Conservation (phyloP, 2,797 vertebrate genomes). For the Enteromius paludinosus region DNA sequence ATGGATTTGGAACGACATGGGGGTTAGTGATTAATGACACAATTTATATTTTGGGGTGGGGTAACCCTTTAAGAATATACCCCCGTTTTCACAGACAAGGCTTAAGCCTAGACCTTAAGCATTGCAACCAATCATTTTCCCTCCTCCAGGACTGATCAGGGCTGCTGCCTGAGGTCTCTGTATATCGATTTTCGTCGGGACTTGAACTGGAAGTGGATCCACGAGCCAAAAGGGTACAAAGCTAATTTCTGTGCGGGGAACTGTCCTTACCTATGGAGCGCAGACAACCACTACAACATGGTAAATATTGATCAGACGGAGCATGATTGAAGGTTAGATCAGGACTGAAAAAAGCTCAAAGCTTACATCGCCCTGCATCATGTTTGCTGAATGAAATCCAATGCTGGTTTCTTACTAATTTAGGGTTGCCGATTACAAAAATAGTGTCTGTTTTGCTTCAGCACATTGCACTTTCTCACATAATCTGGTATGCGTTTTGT, state of each 20-base stretch:
- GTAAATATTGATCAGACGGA: constrained; percentile 62
- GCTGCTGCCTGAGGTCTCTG: constrained; percentile 84
- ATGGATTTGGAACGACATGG: too few relatives aligned
- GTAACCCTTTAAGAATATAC: too few relatives aligned
- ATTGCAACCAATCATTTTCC: neutral
- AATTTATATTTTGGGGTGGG: too few relatives aligned
- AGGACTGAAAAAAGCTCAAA: neutral
- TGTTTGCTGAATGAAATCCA: neutral
- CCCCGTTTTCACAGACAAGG: too few relatives aligned
- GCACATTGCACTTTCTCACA: neutral
- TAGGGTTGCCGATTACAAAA: neutral
- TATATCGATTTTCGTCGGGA: constrained; percentile 86
- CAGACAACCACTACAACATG: constrained; percentile 87
- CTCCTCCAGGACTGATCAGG: constrained; percentile 67
- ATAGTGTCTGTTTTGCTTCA: neutral
- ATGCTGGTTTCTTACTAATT: neutral
- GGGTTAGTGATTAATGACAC: too few relatives aligned
- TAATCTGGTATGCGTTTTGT: neutral
- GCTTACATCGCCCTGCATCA: neutral
- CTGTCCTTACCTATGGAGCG: constrained; percentile 86
- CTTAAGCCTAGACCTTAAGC: too few relatives aligned
- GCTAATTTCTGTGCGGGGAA: constrained; percentile 86
- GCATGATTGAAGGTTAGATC: neutral
- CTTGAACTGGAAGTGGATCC: constrained; percentile 88
- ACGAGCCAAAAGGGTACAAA: constrained; percentile 85